Conservation (phyloP, 2,888 invertebrate genomes). For the Eristalis arbustorum region DNA sequence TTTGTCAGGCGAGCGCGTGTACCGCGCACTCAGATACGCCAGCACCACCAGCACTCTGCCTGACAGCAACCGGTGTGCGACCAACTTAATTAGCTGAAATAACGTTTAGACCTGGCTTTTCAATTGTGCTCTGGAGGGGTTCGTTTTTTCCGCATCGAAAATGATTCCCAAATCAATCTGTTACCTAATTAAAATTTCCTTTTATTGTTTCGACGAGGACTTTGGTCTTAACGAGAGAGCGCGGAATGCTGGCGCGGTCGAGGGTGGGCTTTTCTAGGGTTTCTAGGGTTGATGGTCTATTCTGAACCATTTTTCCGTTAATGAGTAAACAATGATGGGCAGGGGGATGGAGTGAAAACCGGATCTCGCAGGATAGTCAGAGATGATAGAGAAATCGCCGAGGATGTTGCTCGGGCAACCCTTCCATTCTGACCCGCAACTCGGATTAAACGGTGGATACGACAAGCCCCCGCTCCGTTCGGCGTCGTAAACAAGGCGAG, state of each 20-base stretch:
- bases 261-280: neutral
- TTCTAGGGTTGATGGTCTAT: constrained; percentile 20
- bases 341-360: neutral
- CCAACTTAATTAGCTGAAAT: constrained; percentile 59
- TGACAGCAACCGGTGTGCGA: constrained; percentile 4
- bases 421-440: neutral
- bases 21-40: neutral
- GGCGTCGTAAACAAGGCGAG: constrained; percentile 17
- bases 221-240: neutral
- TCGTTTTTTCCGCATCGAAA: constrained; percentile 26
- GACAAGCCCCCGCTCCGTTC: neutral
- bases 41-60: no score
- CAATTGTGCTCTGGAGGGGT: neutral
- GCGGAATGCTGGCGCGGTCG: neutral
- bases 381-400: neutral
- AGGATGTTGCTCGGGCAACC: neutral
- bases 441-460: constrained; percentile 15
- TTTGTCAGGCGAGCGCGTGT: neutral
- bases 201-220: constrained; percentile 31
- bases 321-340: constrained; percentile 52
- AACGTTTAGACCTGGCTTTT: constrained; percentile 25
- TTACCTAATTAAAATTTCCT: constrained; percentile 44
- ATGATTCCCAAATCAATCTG: constrained; percentile 46
- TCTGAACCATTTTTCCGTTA: constrained; percentile 31
- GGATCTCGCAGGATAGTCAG: constrained; percentile 12